phyloP scores from a whole-genome alignment of 1,140 invertebrate genomes.

The Bombyx mandarina region DNA sequence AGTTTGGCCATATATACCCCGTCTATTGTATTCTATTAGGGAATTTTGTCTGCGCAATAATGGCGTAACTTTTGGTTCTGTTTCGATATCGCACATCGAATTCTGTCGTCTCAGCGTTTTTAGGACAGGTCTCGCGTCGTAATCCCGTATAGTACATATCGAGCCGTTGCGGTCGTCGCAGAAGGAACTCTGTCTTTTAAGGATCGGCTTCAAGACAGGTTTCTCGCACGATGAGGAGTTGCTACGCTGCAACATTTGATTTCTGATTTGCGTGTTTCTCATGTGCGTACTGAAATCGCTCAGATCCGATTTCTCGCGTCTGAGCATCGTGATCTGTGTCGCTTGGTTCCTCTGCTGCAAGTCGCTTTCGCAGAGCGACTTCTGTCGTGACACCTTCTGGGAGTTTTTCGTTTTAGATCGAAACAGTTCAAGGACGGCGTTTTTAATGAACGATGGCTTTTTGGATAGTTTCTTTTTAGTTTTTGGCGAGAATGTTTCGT shows the following conservation, averaged over 20 bases:
- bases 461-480: slow-evolving; percentile 71
- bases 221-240: slow-evolving; percentile 69
- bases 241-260: slow-evolving; percentile 66
- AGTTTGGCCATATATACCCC: slow-evolving; percentile 54
- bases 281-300: slow-evolving; percentile 49
- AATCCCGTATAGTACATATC: slow-evolving; percentile 58
- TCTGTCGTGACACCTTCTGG: slow-evolving; percentile 64
- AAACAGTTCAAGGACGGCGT: slow-evolving; percentile 68
- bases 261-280: slow-evolving; percentile 55
- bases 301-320: slow-evolving; percentile 63
- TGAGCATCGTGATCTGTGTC: slow-evolving; percentile 44
- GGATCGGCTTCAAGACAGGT: slow-evolving; percentile 58
- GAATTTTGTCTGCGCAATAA: slow-evolving; percentile 68
- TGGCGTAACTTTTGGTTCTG: slow-evolving; percentile 68
- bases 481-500: slow-evolving; percentile 67
- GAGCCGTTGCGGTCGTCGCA: slow-evolving; percentile 59
- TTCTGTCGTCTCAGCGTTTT: slow-evolving; percentile 59
- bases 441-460: slow-evolving; percentile 71
- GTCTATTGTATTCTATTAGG: slow-evolving; percentile 67
- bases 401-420: slow-evolving; percentile 68
- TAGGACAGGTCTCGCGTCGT: slow-evolving; percentile 49
- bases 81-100: slow-evolving; percentile 69
- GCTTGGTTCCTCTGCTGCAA: slow-evolving; percentile 50
- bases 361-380: slow-evolving; percentile 65
- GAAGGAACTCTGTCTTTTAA: slow-evolving; percentile 68